Conservation (phyloP, 2,888 invertebrate species). For the Leptopterna dolabrata region DNA sequence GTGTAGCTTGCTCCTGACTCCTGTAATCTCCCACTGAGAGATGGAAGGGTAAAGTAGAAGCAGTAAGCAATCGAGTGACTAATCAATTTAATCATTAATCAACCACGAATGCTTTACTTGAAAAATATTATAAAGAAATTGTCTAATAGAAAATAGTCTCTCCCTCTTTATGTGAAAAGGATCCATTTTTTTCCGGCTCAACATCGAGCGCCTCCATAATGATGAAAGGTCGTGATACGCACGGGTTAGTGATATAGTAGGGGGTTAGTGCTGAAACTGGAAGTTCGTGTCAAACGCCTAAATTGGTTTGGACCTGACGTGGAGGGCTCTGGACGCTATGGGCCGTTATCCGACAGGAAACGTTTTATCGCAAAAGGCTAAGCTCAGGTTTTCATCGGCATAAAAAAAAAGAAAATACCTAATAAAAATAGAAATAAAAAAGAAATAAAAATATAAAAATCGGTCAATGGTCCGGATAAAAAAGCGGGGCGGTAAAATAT, state of each 20-base stretch:
- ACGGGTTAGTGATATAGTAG: background rate
- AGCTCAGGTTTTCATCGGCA: background rate
- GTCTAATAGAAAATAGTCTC: too few relatives aligned
- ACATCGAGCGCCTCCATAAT: background rate
- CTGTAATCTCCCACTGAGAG: too few relatives aligned
- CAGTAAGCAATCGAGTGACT: too few relatives aligned
- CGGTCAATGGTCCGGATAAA: background rate
- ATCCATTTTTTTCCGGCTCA: background rate
- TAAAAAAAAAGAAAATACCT: background rate
- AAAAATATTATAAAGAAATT: too few relatives aligned
- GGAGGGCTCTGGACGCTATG: constrained; percentile 2
- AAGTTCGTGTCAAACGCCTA: background rate
- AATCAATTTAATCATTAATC: too few relatives aligned
- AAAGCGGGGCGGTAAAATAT: background rate
- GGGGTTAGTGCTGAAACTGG: background rate
- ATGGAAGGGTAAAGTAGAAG: too few relatives aligned
- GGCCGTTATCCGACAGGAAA: background rate
- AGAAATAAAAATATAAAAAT: background rate
- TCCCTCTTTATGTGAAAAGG: too few relatives aligned
- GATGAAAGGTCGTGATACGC: background rate
- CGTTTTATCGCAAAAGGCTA: constrained; percentile 9
- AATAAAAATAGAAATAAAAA: background rate
- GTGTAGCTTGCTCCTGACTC: too few relatives aligned
- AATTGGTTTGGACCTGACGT: constrained; percentile 38
- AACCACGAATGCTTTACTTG: too few relatives aligned